Evolutionary conservation across 2,797 vertebrate species (phyloP), one percentile per base, ranked within the genome.

Genomic region (Crocidura indochinensis): DNA sequence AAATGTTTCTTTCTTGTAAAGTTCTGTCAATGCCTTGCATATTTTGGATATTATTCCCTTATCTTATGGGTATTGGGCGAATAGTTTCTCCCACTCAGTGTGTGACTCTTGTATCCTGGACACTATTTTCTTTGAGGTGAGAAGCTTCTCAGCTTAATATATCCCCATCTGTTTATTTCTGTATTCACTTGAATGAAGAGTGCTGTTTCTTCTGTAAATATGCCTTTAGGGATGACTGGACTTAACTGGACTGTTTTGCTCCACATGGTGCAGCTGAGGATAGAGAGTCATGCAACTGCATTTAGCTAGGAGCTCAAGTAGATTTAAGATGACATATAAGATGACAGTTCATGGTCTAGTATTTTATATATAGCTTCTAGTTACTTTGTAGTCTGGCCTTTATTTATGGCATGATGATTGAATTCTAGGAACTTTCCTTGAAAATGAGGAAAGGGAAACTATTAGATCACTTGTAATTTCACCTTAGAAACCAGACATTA

Each of bases 231-330:
- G 46, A 77, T 86, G 68, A 65, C n/a, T 14, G 46, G 75, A 10
- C 72, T 88, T 44, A 11, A 17, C 1, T 26, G 47, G 49, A 19
- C 47, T 88, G 38, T 14, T 78, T 47, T 53, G 47, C 31, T 76
- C n/a, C 26, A 6, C 8, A 17, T 68, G 19, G 8, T 71, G 0
- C 60, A 82, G 49, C 51, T 65, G 60, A 64, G 22, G n/a, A 76
- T 2, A 4, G n/a, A n/a, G n/a, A n/a, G n/a, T 64, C 0, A 1
- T n/a, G 17, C 22, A 60, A 31, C 12, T 68, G 26, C 44, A 5
- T 53, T 82, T 9, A 67, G 62, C 31, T 86, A 51, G 65, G 51
- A 65, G n/a, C 51, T 69, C n/a, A 78, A 6, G 20, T 15, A 56
- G n/a, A 10, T 47, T 83, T 51, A 15, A 47, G 51, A 67, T n/a